A percentile compares a stretch with the other conserved stretches of the same genome.
Conservation (phyloP, 1,140 invertebrate genomes). For the Nasonia giraulti region DNA sequence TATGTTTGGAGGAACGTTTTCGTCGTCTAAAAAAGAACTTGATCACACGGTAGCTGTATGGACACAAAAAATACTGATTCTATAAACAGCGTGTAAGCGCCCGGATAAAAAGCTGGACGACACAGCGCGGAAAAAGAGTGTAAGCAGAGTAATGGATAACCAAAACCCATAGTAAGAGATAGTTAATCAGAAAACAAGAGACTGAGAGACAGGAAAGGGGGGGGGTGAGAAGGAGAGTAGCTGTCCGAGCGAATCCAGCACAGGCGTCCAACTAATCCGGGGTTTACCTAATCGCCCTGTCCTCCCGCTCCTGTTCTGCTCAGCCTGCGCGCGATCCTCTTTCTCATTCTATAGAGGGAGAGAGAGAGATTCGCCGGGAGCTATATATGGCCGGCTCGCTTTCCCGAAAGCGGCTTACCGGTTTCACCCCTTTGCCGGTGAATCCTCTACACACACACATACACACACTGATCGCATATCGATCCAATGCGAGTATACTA, state of each 20-base stretch:
- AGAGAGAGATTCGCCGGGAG: neutral
- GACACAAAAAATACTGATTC: no score
- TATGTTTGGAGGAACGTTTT: no score
- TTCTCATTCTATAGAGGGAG: constrained; percentile 35
- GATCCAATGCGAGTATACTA: neutral
- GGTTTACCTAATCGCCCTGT: constrained; percentile 74
- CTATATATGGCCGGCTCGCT: constrained; percentile 51
- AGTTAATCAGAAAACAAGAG: constrained; percentile 47
- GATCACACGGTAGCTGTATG: no score
- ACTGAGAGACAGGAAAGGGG: neutral
- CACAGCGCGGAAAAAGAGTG: neutral
- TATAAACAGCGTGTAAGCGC: neutral
- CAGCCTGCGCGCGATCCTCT: constrained; percentile 59
- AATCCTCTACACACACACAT: constrained; percentile 45
- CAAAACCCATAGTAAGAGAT: constrained; percentile 54
- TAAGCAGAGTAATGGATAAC: constrained; percentile 19
- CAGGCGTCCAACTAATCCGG: constrained; percentile 70
- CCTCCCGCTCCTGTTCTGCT: constrained; percentile 56
- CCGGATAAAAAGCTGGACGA: neutral
- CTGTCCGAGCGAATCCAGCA: constrained; percentile 41
- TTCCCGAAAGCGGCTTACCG: constrained; percentile 72
- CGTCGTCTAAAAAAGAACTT: no score
- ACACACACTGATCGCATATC: constrained; percentile 14
- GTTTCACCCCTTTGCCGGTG: constrained; percentile 64
- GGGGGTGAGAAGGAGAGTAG: constrained; percentile 49